These are phyloP conservation scores for Ispidina lecontei DNA, from an alignment of 2,797 vertebrate genomes.

Conservation along the genomic window DNA sequence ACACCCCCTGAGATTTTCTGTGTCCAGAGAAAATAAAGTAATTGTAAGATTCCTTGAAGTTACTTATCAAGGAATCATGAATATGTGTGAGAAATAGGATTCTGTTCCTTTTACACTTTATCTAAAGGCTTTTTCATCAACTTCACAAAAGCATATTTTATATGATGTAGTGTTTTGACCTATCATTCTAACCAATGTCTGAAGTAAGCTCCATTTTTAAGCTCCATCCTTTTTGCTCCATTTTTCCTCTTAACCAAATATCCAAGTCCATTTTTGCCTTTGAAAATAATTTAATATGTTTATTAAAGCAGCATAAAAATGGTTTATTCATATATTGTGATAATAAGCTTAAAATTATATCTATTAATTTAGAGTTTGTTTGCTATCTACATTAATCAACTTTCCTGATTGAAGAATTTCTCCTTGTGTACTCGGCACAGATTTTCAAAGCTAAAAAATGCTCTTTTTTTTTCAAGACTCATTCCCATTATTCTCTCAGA, in stretches of 20 bases:
- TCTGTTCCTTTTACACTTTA: background rate
- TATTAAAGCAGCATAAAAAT: background rate
- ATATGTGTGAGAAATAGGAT: background rate
- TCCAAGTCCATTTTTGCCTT: background rate
- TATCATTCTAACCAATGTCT: background rate
- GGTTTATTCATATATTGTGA: background rate
- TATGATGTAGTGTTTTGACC: background rate
- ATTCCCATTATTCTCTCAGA: background rate
- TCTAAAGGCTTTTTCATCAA: background rate
- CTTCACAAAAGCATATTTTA: background rate
- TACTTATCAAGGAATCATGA: background rate
- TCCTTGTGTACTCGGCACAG: background rate
- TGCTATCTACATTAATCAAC: background rate
- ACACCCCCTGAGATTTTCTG: slow-evolving; percentile 21
- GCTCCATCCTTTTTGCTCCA: background rate
- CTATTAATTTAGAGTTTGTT: background rate
- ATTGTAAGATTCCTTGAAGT: slow-evolving; percentile 26
- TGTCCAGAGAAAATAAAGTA: background rate
- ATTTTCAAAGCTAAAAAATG: background rate
- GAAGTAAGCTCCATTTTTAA: background rate
- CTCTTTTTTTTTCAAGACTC: background rate
- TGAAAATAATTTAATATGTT: background rate
- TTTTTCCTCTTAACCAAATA: background rate
- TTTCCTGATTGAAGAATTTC: background rate
- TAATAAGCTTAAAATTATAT: background rate